Evolutionary conservation across 2,797 vertebrate species (phyloP), one percentile per base, ranked within the genome.

Genomic region (Poecilia picta): DNA sequence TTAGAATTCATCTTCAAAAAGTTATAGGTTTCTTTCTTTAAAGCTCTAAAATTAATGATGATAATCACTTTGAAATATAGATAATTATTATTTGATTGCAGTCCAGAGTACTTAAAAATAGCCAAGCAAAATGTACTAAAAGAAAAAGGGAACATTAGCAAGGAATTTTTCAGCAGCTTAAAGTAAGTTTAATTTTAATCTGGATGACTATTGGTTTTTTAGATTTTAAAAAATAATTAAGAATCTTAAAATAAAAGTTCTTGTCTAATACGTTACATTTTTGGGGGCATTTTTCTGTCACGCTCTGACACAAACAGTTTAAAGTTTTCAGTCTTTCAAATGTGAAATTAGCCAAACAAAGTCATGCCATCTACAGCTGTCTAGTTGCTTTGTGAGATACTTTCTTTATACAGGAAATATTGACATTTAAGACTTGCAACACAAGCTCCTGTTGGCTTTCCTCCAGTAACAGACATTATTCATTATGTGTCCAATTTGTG

Each of bases 331-430:
- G 11, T 28, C 25, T 57, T 28, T 55, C 53, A 25, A 13, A n/a
- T 57, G 53, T 57, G 53, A 57, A 57, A 57, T 28, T 57, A 28
- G 55, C 55, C 55, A 57, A 55, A 55, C 53, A 55, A 57, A n/a
- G n/a, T 28, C 25, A 28, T 57, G 55, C 55, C 12, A 28, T n/a
- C n/a, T 57, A 57, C 12, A 57, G 53, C 53, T 57, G 8, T 57
- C 10, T 57, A 57, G 11, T 28, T 28, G 55, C 55, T 57, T 57
- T 57, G 55, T 18, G 2, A 57, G 55, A 57, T 57, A 28, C 55
- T 57, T 57, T 57, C 55, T 51, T 57, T 57, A 57, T 7, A 13
- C 55, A n/a, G n/a, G 11, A 28, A 57, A 57, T 57, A 57, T 57
- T 28, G 10, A n/a, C 55, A 57, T 57, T 28, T 13, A 13, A 11